Evolutionary conservation across 2,113 vertebrate genomes (phyloP).

Genomic region (Sus scrofa): T2T-Sscrofa CM000817.6:111093001-111093500

Average conservation of each 20-base stretch:
- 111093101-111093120: constrained; percentile 98
- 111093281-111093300: constrained; percentile 93
- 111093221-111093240: constrained; percentile 99
- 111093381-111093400: constrained; percentile 14
- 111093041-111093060: constrained; percentile 40
- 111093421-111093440: not conserved
- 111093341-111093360: constrained; percentile 12
- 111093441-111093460: not conserved
- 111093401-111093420: constrained; percentile 7
- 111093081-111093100: constrained; percentile 91
- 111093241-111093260: constrained; percentile 99
- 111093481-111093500: not conserved
- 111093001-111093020: not conserved
- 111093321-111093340: constrained; percentile 31
- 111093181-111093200: constrained; percentile 99
- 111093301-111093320: not conserved
- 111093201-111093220: constrained; percentile 98
- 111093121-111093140: constrained; percentile 96
- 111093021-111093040: not conserved
- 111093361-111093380: constrained; percentile 6
- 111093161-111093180: constrained; percentile 99
- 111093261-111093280: constrained; percentile 99
- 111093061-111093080: constrained; percentile 33
- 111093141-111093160: constrained; percentile 99
- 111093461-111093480: constrained; percentile 47